Evolutionary conservation across 1,140 invertebrate genomes (phyloP).

Genomic region (Drosophila fuyamai): DNA sequence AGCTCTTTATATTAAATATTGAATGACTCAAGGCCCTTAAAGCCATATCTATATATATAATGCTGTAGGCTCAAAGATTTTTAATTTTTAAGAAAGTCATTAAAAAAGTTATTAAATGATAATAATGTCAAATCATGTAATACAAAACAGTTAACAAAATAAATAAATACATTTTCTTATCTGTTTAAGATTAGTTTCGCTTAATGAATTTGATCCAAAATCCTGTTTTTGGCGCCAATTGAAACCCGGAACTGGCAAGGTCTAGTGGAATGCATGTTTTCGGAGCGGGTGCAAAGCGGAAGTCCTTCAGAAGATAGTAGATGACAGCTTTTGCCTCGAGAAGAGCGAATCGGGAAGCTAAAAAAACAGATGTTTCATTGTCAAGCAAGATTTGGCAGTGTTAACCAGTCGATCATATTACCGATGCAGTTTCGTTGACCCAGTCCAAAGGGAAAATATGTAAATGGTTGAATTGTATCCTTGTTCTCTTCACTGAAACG

Average conservation of each 20-base stretch:
- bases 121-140: conserved; percentile 1
- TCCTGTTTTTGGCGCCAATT: conserved; percentile 66
- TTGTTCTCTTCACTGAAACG: conserved; percentile 87
- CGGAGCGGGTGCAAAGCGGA: conserved; percentile 66
- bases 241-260: conserved; percentile 48
- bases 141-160: conserved; percentile 1
- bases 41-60: too few species aligned
- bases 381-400: not conserved
- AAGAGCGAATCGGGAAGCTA: conserved; percentile 85
- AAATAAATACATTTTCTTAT: not conserved
- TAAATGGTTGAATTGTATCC: conserved; percentile 85
- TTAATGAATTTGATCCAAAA: conserved; percentile 73
- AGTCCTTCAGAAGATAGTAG: conserved; percentile 72
- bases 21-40: too few species aligned
- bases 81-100: not conserved
- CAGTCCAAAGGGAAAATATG: conserved; percentile 88
- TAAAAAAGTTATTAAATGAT: not conserved
- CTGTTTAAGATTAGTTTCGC: conserved; percentile 34
- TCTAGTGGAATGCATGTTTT: conserved; percentile 79
- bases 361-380: not conserved
- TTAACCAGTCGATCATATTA: conserved; percentile 29
- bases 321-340: conserved; percentile 85
- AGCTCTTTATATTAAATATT: too few species aligned
- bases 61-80: too few species aligned
- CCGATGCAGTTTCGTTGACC: conserved; percentile 88